Evolutionary conservation across 2,888 invertebrate species (phyloP).

Genomic region (Dolomedes plantarius): DNA sequence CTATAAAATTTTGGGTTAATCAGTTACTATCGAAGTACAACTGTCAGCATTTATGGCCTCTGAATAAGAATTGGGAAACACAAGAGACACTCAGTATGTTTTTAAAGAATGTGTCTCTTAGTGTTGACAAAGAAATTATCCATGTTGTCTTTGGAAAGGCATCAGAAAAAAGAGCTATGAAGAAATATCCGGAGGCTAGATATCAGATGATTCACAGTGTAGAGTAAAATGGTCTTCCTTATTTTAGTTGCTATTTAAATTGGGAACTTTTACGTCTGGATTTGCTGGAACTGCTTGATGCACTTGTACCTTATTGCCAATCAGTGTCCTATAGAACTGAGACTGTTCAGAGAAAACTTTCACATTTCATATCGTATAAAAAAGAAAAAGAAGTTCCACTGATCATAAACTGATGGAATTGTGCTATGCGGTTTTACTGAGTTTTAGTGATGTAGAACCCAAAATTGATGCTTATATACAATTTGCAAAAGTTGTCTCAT

Average conservation of each 20-base stretch:
- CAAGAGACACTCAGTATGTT: slow-evolving; percentile 61
- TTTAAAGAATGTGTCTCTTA: slow-evolving; percentile 58
- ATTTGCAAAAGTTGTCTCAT: slow-evolving; percentile 58
- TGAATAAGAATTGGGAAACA: slow-evolving; percentile 65
- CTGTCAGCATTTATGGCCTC: slow-evolving; percentile 52
- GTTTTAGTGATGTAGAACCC: slow-evolving; percentile 82
- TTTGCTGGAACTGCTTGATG: slow-evolving; percentile 56
- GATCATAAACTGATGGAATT: slow-evolving; percentile 81
- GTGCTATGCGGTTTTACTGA: slow-evolving; percentile 88
- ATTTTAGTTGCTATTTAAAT: slow-evolving; percentile 50
- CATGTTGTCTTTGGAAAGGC: slow-evolving; percentile 73
- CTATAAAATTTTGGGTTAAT: slow-evolving; percentile 47
- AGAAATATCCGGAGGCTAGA: slow-evolving; percentile 80
- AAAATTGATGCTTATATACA: slow-evolving; percentile 72
- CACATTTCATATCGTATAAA: slow-evolving; percentile 44
- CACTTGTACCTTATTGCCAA: slow-evolving; percentile 65
- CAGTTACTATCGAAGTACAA: slow-evolving; percentile 48
- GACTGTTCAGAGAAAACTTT: slow-evolving; percentile 61
- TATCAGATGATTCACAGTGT: slow-evolving; percentile 61
- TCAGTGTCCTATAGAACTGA: slow-evolving; percentile 41
- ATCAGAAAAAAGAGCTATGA: slow-evolving; percentile 71
- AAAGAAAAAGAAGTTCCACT: slow-evolving; percentile 66
- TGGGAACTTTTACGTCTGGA: slow-evolving; percentile 58
- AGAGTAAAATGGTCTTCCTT: slow-evolving; percentile 40
- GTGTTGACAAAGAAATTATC: slow-evolving; percentile 72